phyloP scores from a whole-genome alignment of 1,140 invertebrate genomes.

The Drosophila varians region DNA sequence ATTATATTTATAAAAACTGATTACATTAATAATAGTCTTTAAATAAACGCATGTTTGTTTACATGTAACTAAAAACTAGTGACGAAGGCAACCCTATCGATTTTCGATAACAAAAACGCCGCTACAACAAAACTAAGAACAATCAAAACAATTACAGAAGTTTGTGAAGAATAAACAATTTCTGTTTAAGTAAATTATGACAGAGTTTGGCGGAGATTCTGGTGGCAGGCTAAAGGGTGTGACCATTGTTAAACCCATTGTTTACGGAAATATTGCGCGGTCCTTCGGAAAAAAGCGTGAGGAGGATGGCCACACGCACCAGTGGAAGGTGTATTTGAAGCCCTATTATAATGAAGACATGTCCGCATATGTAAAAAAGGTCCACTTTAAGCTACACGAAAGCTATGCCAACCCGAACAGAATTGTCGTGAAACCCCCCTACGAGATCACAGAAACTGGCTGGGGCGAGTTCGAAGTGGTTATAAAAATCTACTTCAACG shows the following conservation, averaged over 20 bases:
- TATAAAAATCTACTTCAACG: conserved; percentile 99
- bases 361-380: conserved; percentile 97
- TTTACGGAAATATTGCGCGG: conserved; percentile 97
- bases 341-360: conserved; percentile 97
- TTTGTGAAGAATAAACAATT: not conserved
- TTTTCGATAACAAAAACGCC: conserved; percentile 34
- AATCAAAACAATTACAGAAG: conserved; percentile 16
- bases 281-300: conserved; percentile 99
- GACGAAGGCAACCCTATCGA: not conserved
- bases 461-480: conserved; percentile 99
- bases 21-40: no score
- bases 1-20: no score
- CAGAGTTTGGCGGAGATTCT: conserved; percentile 92
- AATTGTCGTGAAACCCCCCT: conserved; percentile 96
- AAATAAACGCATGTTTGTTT: not conserved
- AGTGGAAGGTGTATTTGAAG: conserved; percentile 99
- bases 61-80: not conserved
- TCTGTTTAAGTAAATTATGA: conserved; percentile 82
- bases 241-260: conserved; percentile 96
- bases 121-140: conserved; percentile 1
- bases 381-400: conserved; percentile 99
- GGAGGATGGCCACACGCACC: conserved; percentile 99
- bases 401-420: conserved; percentile 98
- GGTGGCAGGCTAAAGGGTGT: conserved; percentile 93
- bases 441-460: conserved; percentile 98